Percentiles rank a stretch among this genome's conserved stretches.
These are phyloP conservation scores for Noctilio leporinus DNA, from an alignment of 2,113 vertebrate species.

Conservation along the genomic window DNA sequence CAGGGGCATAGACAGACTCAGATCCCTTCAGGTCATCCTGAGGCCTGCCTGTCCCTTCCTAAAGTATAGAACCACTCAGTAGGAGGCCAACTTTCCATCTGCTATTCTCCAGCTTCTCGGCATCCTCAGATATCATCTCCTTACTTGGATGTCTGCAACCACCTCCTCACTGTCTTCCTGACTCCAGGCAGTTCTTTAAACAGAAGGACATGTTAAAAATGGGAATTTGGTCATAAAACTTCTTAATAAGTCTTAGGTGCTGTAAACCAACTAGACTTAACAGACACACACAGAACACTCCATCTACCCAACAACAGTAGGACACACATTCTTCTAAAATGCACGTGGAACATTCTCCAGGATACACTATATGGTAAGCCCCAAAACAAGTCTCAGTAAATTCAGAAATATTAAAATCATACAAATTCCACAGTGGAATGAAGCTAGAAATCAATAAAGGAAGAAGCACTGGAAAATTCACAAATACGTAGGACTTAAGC, in stretches of 20 bases:
- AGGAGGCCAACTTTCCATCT: background rate
- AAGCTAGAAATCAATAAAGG: background rate
- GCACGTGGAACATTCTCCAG: too few relatives aligned
- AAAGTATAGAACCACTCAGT: background rate
- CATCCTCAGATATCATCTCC: background rate
- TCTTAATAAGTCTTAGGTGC: background rate
- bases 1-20: background rate
- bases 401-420: background rate
- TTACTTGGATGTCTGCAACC: background rate
- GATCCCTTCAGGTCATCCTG: background rate
- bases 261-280: background rate
- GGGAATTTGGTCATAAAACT: background rate
- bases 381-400: too few relatives aligned
- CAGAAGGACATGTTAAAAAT: background rate
- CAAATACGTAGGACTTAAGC: background rate
- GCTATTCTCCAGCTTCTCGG: background rate
- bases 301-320: too few relatives aligned
- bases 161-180: background rate
- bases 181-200: background rate
- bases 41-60: background rate
- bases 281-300: background rate
- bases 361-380: too few relatives aligned
- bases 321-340: too few relatives aligned
- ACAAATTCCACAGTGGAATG: background rate
- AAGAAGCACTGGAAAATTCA: background rate